Percentiles rank a stretch among this genome's conserved stretches.
phyloP scores from a whole-genome alignment of 1,140 invertebrate genomes.

The Drosophila teissieri region DNA sequence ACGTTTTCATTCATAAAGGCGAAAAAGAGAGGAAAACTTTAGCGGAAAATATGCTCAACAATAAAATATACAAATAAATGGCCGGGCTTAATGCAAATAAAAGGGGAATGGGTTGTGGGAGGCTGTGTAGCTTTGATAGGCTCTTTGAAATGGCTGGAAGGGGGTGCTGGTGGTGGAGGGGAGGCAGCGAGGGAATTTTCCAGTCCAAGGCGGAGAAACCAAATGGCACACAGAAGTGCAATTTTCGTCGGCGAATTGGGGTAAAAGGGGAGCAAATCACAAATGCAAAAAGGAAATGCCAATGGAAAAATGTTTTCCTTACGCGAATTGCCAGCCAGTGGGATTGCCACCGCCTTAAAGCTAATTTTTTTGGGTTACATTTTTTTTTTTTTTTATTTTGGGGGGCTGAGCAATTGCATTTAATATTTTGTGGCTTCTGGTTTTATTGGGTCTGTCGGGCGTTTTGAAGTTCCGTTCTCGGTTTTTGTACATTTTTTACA shows the following conservation, averaged over 20 bases:
- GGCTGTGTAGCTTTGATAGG: conserved; percentile 48
- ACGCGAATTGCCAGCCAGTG: not conserved
- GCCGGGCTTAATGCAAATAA: conserved; percentile 77
- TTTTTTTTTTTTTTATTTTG: conserved; percentile 6
- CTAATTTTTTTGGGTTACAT: conserved; percentile 32
- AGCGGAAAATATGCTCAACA: conserved; percentile 78
- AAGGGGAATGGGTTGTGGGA: conserved; percentile 16
- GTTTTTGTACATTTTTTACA: not conserved
- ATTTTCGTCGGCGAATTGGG: conserved; percentile 55
- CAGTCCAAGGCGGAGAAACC: conserved; percentile 51
- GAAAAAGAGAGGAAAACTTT: conserved; percentile 63
- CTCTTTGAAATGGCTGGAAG: conserved; percentile 15
- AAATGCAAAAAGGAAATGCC: conserved; percentile 54
- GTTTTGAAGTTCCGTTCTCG: conserved; percentile 36
- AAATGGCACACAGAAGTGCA: conserved; percentile 79
- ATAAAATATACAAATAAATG: conserved; percentile 83
- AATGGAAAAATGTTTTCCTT: conserved; percentile 40
- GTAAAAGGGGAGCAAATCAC: conserved; percentile 33
- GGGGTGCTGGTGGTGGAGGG: not conserved
- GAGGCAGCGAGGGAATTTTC: conserved; percentile 65
- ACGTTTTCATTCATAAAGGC: conserved; percentile 76
- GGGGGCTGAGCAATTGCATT: conserved; percentile 33
- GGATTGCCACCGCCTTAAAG: conserved; percentile 37
- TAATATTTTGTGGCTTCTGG: conserved; percentile 35
- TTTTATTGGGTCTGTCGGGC: conserved; percentile 29